Base-by-base conservation (phyloP, 2,888 invertebrate species). In the Drosophila formosana region DNA sequence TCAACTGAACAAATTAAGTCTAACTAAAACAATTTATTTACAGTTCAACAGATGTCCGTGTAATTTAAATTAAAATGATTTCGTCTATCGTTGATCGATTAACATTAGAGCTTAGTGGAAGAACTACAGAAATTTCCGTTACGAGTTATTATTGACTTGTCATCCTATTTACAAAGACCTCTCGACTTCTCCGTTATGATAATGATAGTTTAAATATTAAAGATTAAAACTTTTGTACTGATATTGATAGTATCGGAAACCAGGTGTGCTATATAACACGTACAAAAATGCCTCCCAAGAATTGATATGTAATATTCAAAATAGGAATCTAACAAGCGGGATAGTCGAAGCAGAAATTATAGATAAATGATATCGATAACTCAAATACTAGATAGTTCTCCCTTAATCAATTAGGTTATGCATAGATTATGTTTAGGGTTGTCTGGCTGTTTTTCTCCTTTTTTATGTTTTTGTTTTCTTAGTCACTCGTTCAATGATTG, bases 401-500 rank as follows among this genome's bases (percentile, higher is more conserved):
- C 9, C 63, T 49, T 52, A 57, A 58, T 50, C 43, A 32, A 18
- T 28, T 57, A 66, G 45, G 18, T 50, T 68, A 49, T 13, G 39
- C 58, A 23, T 65, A 50, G 45, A 37, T 53, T 72, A 47, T 69
- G 37, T 69, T 63, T 58, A 63, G 66, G 62, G 58, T 47, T 76
- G 23, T 63, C 70, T 61, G 63, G 61, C 55, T 51, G 65, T 56
- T 68, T 32, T 46, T 65, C 53, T 47, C 9, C 4, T 1, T 3
- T 2, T 0, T 7, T 3, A 11, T 34, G 11, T 11, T 34, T 55
- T 11, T 6, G 34, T 64, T 62, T 51, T 51, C 6, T 65, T 75
- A 84, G 72, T 82, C 86, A 78, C 86, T 86, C 82, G 67, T 73
- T 73, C 69, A 71, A 81, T 90, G 90, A 90, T 90, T 90, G 90